Evolutionary conservation across 2,113 vertebrate species (phyloP), one percentile per base, ranked within the genome.

Genomic region (Taurulus bubalis): DNA sequence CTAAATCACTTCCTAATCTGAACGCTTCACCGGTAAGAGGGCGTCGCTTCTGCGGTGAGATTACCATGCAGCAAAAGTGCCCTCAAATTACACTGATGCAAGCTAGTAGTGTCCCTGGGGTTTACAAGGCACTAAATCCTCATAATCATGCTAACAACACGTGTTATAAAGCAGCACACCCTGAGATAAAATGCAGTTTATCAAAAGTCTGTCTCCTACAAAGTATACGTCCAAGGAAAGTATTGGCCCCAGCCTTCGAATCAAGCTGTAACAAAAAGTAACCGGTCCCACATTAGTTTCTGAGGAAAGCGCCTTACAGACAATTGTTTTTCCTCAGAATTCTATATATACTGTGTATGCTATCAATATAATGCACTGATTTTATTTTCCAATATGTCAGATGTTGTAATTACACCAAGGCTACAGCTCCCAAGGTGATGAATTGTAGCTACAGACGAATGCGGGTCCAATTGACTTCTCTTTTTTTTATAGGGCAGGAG

Each of bases 321-420:
- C 8, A 20, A 1, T 7, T 68, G 34, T 59, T 42, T 28, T 24
- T 22, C 38, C 26, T 28, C 38, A 22, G 32, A 72, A 20, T 66
- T 58, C 0, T 1, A 40, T 42, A 64, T 55, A 5, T 45, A 12
- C 24, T 34, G 28, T 87, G 87, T 75, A 77, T 90, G 75, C 36
- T 71, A 40, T 79, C 40, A 69, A 87, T 91, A 60, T 67, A 28
- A 47, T 59, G 9, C 18, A n/a, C 24, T 24, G n/a, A 77, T 58
- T 74, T 30, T 20, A 71, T 58, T 77, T 78, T 79, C 63, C 73
- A 60, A 68, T 62, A 72, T 78, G 75, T 42, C 53, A 75, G 42
- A 49, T 73, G 71, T 36, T 60, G 28, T 59, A 72, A 78, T 81
- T 68, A 10, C 34, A 45, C 26, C 45, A 45, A 47, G 26, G 65